Conservation (phyloP, 1,140 invertebrate species). For the Sipha flava region DNA sequence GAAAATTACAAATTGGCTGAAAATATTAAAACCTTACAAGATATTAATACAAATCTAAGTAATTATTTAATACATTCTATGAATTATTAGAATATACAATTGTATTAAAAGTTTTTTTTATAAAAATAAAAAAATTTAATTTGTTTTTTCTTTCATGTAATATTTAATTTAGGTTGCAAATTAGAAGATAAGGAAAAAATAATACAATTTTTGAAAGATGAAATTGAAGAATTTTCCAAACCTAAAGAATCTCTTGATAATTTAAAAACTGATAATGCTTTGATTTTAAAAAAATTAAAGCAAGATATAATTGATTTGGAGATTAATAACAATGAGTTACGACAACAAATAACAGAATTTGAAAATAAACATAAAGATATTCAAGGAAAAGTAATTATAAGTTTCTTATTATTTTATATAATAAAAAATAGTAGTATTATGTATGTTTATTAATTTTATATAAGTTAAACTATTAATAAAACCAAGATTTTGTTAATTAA, state of each 20-base stretch:
- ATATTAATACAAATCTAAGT: slow-evolving; percentile 5
- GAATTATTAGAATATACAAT: no score
- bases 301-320: slow-evolving; percentile 8
- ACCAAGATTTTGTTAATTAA: no score
- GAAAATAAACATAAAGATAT: background rate
- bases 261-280: background rate
- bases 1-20: slow-evolving; percentile 12
- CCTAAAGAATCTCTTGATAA: background rate
- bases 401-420: background rate
- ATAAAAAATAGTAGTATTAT: no score
- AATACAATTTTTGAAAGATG: slow-evolving; percentile 12
- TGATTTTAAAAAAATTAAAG: background rate
- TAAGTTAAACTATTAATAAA: no score
- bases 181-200: slow-evolving; percentile 24
- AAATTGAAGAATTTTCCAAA: slow-evolving; percentile 15
- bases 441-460: no score
- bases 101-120: no score
- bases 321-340: background rate
- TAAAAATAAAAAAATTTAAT: background rate
- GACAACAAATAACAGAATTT: background rate
- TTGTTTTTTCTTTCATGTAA: background rate
- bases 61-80: background rate
- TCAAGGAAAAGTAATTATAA: background rate
- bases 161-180: background rate
- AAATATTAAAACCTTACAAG: background rate